phyloP scores from a whole-genome alignment of 2,888 invertebrate species.

The Choreutis nemorana region DNA sequence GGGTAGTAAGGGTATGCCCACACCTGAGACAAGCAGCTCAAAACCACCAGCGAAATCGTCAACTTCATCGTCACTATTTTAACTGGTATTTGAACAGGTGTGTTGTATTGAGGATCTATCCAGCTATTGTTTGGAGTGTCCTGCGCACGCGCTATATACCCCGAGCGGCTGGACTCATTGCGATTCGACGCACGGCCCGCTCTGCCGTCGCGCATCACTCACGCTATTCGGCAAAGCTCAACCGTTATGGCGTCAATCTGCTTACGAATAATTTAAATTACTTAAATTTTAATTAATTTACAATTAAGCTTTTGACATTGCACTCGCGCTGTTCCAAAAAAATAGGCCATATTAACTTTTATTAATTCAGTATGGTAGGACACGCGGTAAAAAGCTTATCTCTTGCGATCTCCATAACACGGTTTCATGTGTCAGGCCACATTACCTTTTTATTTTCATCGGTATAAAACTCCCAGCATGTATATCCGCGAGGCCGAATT shows the following conservation, averaged over 20 bases:
- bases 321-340: too few relatives aligned
- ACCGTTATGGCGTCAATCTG: constrained; percentile 57
- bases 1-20: constrained; percentile 45
- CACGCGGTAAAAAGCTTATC: too few relatives aligned
- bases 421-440: too few relatives aligned
- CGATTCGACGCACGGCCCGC: constrained; percentile 46
- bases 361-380: too few relatives aligned
- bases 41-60: constrained; percentile 21
- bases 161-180: constrained; percentile 43
- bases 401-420: too few relatives aligned
- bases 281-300: too few relatives aligned
- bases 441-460: too few relatives aligned
- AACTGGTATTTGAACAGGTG: constrained; percentile 20
- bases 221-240: constrained; percentile 36
- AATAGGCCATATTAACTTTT: too few relatives aligned
- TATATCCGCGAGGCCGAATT: too few relatives aligned
- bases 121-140: constrained; percentile 29
- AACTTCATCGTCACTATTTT: constrained; percentile 28
- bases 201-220: constrained; percentile 28
- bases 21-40: constrained; percentile 36
- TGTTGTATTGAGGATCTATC: constrained; percentile 25
- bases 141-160: constrained; percentile 45
- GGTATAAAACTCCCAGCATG: too few relatives aligned
- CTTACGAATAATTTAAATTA: too few relatives aligned
- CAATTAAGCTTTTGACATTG: too few relatives aligned